Conservation (phyloP, 2,113 vertebrate genomes). For the Malurus alboscapulatus region DNA sequence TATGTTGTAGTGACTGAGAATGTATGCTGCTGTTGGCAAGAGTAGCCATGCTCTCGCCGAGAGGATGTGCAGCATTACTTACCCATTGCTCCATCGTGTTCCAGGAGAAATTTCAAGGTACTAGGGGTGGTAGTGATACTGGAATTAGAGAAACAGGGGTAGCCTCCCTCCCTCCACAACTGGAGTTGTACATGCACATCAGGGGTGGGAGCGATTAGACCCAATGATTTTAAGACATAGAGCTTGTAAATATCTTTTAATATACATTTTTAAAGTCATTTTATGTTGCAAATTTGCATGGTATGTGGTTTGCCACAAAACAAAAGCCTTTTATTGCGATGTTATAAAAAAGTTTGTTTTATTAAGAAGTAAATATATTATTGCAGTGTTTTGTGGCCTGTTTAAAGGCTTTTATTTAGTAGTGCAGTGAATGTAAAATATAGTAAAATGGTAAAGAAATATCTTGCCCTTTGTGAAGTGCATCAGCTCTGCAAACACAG, state of each 20-base stretch:
- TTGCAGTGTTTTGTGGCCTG: constrained; percentile 80
- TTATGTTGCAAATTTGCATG: constrained; percentile 62
- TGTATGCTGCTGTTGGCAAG: constrained; percentile 32
- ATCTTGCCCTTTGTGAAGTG: constrained; percentile 51
- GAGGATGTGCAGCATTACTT: constrained; percentile 23
- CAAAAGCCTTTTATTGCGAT: constrained; percentile 71
- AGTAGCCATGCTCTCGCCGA: neutral
- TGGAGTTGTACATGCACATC: neutral
- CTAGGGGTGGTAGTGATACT: constrained; percentile 20
- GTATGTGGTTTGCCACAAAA: constrained; percentile 65
- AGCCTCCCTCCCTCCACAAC: neutral
- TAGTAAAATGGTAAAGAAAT: constrained; percentile 51
- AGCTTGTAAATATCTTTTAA: constrained; percentile 70
- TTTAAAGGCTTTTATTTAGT: constrained; percentile 76
- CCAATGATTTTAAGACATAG: constrained; percentile 23
- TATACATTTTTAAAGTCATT: constrained; percentile 65
- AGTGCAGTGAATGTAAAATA: constrained; percentile 73
- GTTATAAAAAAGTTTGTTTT: constrained; percentile 69
- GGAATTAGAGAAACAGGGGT: constrained; percentile 17
- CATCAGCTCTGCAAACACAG: constrained; percentile 30
- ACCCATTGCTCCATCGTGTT: constrained; percentile 40
- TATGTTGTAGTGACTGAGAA: constrained; percentile 65
- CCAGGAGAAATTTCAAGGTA: constrained; percentile 29
- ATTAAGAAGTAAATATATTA: constrained; percentile 75
- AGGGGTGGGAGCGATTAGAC: constrained; percentile 14